Percentiles rank a stretch among this genome's conserved stretches.
Conservation (phyloP, 2,888 invertebrate species). For the Polyploca ridens region DNA sequence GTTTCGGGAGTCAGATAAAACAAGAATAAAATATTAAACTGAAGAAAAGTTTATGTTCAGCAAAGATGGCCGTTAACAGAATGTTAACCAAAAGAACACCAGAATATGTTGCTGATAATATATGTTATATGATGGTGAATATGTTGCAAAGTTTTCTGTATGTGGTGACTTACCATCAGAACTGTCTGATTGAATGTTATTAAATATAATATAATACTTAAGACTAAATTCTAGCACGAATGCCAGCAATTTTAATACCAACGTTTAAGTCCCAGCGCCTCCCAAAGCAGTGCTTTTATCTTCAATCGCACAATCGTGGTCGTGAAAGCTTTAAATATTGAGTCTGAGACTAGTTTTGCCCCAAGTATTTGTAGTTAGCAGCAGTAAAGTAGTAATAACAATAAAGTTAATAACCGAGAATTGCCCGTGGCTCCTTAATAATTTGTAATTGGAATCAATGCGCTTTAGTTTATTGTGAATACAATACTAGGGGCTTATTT, state of each 20-base stretch:
- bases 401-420: neutral
- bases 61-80: too few species aligned
- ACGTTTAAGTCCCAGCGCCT: neutral
- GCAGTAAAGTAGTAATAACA: neutral
- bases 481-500: neutral
- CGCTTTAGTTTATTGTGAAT: neutral
- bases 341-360: neutral
- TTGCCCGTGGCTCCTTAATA: neutral
- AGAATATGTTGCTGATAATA: too few species aligned
- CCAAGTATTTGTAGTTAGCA: neutral
- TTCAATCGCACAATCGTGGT: neutral
- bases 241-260: neutral
- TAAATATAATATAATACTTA: too few species aligned
- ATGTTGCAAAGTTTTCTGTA: too few species aligned
- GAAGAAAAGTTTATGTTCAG: too few species aligned
- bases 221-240: too few species aligned
- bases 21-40: too few species aligned
- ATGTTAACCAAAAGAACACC: neutral
- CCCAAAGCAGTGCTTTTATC: neutral
- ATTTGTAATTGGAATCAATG: neutral
- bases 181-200: too few species aligned
- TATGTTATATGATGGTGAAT: too few species aligned
- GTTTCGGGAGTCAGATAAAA: too few species aligned
- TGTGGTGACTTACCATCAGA: too few species aligned
- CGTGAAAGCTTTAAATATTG: conserved; percentile 3